Evolutionary conservation across 2,113 vertebrate genomes (phyloP).

Genomic region (Lagopus muta): DNA sequence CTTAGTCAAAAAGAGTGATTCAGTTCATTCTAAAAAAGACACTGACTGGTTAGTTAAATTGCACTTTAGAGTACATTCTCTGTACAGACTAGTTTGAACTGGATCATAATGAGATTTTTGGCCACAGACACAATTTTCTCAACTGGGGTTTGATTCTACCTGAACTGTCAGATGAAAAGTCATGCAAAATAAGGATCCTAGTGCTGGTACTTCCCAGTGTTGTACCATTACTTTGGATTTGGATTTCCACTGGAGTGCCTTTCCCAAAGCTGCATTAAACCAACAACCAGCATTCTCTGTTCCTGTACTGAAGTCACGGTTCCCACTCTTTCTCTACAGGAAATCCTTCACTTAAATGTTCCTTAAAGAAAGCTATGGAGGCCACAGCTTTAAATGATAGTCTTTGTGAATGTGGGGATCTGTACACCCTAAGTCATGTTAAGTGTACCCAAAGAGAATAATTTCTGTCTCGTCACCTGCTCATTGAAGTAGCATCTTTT

Average conservation of each 20-base stretch:
- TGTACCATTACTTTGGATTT: neutral
- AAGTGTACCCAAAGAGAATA: neutral
- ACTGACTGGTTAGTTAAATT: neutral
- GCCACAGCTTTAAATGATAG: neutral
- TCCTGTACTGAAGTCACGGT: neutral
- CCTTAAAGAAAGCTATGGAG: neutral
- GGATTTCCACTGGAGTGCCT: neutral
- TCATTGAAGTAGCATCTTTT: neutral
- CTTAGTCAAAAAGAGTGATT: neutral
- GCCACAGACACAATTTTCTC: neutral
- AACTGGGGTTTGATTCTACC: neutral
- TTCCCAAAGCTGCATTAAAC: neutral
- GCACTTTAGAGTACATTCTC: neutral
- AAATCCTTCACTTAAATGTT: neutral
- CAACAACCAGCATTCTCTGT: neutral
- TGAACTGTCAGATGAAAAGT: neutral
- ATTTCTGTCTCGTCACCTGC: neutral
- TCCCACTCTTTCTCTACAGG: neutral
- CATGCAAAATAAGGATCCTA: neutral
- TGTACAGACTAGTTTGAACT: neutral
- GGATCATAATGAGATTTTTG: neutral
- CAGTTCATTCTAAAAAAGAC: neutral
- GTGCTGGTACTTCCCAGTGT: neutral
- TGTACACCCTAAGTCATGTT: neutral
- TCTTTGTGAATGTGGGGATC: neutral